A percentile compares a stretch with the other conserved stretches of the same genome.
Evolutionary conservation across 2,113 vertebrate genomes (phyloP).

Genomic region (Pedionomus torquatus): DNA sequence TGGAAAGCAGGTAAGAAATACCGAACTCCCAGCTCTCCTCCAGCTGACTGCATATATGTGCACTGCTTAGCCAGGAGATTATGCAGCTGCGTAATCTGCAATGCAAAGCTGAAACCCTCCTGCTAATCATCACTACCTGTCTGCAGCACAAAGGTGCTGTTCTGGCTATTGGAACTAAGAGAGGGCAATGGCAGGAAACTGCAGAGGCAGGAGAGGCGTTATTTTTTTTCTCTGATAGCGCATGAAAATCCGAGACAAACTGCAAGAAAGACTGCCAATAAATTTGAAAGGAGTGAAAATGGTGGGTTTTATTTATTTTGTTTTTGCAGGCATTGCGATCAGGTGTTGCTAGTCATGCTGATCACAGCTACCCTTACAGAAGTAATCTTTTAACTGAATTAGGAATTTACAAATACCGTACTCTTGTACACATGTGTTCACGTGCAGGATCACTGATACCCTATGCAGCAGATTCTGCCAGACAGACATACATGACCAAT

Average conservation of each 20-base stretch:
- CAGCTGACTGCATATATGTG: not conserved
- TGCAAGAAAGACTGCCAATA: not conserved
- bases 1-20: conserved; percentile 22
- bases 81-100: conserved; percentile 28
- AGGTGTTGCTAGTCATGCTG: not conserved
- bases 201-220: not conserved
- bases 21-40: not conserved
- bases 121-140: not conserved
- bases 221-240: not conserved
- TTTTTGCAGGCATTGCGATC: not conserved
- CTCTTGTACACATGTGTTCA: not conserved
- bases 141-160: not conserved
- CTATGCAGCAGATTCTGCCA: not conserved
- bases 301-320: not conserved
- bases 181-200: not conserved
- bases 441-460: not conserved
- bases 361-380: not conserved
- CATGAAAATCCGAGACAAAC: conserved; percentile 1
- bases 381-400: not conserved
- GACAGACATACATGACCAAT: not conserved
- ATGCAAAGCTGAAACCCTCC: conserved; percentile 8
- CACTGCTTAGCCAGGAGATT: conserved; percentile 4
- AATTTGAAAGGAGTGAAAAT: not conserved
- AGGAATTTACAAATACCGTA: not conserved
- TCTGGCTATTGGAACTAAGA: conserved; percentile 7